A percentile compares a stretch with the other conserved stretches of the same genome.
Conservation (phyloP, 2,888 invertebrate genomes). For the Seira ritae region DNA sequence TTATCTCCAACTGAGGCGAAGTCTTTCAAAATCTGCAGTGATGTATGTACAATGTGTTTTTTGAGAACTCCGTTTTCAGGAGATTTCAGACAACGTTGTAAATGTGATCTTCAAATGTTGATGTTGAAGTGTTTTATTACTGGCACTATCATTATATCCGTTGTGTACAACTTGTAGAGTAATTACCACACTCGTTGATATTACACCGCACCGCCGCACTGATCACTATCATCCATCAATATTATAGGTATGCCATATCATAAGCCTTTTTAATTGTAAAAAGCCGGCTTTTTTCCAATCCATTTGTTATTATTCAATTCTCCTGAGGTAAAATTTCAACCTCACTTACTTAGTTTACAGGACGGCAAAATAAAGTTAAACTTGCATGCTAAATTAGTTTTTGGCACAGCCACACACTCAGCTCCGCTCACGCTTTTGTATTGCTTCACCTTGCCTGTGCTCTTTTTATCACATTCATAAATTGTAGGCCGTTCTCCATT, state of each 20-base stretch:
- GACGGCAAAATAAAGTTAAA: background rate
- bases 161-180: too few species aligned
- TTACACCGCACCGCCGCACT: too few species aligned
- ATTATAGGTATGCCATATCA: background rate
- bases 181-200: too few species aligned
- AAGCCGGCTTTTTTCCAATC: constrained; percentile 1
- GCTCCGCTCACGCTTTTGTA: background rate
- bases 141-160: too few species aligned
- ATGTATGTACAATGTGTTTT: too few species aligned
- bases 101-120: too few species aligned
- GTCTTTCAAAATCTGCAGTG: too few species aligned
- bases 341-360: background rate
- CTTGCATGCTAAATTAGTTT: background rate
- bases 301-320: background rate
- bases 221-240: too few species aligned
- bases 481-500: constrained; percentile 9
- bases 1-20: too few species aligned
- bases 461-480: constrained; percentile 29
- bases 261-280: background rate
- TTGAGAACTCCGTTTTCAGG: too few species aligned
- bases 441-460: constrained; percentile 32
- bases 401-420: background rate
- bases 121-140: too few species aligned
- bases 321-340: background rate
- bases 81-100: too few species aligned